These are phyloP conservation scores for Pachyuromys duprasi DNA, from an alignment of 2,797 vertebrate genomes.

Conservation along the genomic window DNA sequence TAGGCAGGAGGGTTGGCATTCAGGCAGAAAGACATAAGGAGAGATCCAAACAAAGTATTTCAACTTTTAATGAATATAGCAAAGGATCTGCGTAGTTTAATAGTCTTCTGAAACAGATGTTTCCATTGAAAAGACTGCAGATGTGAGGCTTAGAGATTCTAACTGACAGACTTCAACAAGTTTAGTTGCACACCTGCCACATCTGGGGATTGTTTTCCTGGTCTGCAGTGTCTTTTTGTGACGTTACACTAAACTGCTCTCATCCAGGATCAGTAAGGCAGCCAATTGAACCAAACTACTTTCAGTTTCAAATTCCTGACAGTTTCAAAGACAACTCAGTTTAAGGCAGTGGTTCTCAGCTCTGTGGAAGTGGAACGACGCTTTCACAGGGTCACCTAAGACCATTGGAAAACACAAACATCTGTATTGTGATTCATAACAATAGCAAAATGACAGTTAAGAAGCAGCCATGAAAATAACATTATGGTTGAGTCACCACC, in stretches of 20 bases:
- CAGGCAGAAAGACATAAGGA: not conserved
- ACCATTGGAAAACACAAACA: not conserved
- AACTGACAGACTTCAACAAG: not conserved
- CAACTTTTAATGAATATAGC: not conserved
- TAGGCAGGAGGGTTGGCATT: not conserved
- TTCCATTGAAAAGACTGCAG: not conserved
- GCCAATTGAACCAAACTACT: not conserved
- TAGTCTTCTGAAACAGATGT: not conserved
- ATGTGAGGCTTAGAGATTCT: not conserved
- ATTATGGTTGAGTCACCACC: not conserved
- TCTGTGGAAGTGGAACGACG: too few relatives aligned
- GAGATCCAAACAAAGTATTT: not conserved
- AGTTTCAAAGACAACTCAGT: not conserved
- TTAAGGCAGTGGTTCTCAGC: not conserved
- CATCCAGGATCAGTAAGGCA: not conserved
- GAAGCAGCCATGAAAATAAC: not conserved
- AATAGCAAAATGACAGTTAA: not conserved
- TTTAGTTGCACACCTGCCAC: not conserved
- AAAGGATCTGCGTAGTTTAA: not conserved
- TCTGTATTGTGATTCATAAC: not conserved
- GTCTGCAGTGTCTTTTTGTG: not conserved
- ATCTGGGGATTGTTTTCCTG: not conserved
- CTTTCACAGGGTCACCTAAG: not conserved
- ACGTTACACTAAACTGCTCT: not conserved
- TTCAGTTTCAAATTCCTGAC: not conserved